Evolutionary conservation across 2,888 invertebrate genomes (phyloP), one percentile per base, ranked within the genome.

Genomic region (Cyrtodaria siliqua): DNA sequence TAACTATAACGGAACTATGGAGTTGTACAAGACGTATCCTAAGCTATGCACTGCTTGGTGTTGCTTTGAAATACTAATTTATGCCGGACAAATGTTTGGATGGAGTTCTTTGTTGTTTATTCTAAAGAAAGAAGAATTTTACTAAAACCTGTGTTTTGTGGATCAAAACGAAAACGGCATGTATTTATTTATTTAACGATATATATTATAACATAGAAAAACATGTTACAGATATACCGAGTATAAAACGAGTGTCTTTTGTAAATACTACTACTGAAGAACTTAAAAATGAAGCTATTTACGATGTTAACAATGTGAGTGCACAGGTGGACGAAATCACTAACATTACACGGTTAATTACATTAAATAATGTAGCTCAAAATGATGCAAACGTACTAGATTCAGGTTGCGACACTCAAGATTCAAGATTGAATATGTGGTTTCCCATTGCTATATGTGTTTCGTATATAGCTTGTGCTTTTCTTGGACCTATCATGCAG

Each of bases 81-180:
- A 86, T 56, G 87, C 85, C 26, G 89, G 89, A n/a, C 82, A 86
- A 8, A 67, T 88, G 16, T 88, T 86, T 53, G 89, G 89, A n/a
- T 88, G 89, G 89, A 82, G 79, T 8, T 86, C 87, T 2, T 64
- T 89, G 40, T 82, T 87, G 6, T 88, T 81, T 69, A 70, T 89
- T 9, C 52, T 89, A 29, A 87, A 84, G 56, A 64, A 86, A 24
- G 87, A 88, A 53, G 84, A 85, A 20, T 68, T 89, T 55, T 89
- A 86, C 62, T 2, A 16, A 77, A n/a, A 88, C 9, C 50, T 82
- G 1, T 89, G 89, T 61, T 24, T 23, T 1, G 24, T n/a, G 12
- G 40, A 38, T n/a, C n/a, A n/a, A n/a, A n/a, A n/a, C n/a, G n/a
- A n/a, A n/a, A n/a, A n/a, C n/a, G n/a, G n/a, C n/a, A n/a, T n/a